Evolutionary conservation across 2,113 vertebrate genomes (phyloP).

Genomic region (Plectropomus leopardus): DNA sequence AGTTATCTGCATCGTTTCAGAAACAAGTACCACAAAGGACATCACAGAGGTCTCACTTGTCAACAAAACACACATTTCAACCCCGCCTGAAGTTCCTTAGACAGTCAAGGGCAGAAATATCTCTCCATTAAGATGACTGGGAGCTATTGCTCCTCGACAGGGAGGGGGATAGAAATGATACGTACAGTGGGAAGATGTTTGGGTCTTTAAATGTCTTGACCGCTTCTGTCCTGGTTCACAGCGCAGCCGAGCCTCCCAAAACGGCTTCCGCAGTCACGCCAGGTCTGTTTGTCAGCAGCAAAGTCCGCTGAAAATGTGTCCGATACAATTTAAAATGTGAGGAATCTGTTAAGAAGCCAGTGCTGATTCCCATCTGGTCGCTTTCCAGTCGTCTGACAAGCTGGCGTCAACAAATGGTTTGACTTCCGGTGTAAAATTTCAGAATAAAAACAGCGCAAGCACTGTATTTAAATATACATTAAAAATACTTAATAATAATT

Average conservation of each 20-base stretch:
- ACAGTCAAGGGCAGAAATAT: slow-evolving; percentile 58
- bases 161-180: slow-evolving; percentile 49
- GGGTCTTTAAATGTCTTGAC: slow-evolving; percentile 59
- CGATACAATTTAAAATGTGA: slow-evolving; percentile 80
- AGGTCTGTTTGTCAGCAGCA: slow-evolving; percentile 67
- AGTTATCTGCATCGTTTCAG: slow-evolving; percentile 20
- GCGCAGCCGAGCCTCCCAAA: slow-evolving; percentile 63
- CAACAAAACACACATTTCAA: slow-evolving; percentile 4
- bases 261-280: slow-evolving; percentile 62
- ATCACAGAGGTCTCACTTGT: accelerated
- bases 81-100: slow-evolving; percentile 61
- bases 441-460: not conserved
- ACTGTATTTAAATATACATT: accelerated
- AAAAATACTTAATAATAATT: too few relatives aligned
- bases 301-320: slow-evolving; percentile 86
- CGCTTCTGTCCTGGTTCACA: slow-evolving; percentile 77
- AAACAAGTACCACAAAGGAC: not conserved
- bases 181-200: slow-evolving; percentile 75
- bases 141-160: slow-evolving; percentile 38
- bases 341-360: slow-evolving; percentile 78
- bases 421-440: slow-evolving; percentile 15
- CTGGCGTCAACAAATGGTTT: accelerated
- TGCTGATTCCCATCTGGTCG: slow-evolving; percentile 78
- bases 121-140: slow-evolving; percentile 22
- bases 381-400: slow-evolving; percentile 46